Conservation (phyloP, 1,140 invertebrate species). For the Micrasema minimum region DNA sequence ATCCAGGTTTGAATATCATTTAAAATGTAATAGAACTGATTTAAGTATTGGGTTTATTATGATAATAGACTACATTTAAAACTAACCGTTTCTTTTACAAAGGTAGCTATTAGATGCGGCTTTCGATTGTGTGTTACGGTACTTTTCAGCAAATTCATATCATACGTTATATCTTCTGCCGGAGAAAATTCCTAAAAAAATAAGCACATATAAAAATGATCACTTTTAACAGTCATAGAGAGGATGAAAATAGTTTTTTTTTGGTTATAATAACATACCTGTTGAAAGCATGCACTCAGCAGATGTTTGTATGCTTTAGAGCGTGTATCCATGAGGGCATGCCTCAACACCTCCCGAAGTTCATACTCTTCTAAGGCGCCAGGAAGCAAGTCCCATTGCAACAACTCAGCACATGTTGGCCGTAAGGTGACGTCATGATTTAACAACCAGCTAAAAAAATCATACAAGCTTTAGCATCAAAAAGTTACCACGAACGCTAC, state of each 20-base stretch:
- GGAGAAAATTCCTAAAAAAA: slow-evolving; percentile 48
- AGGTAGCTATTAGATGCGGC: slow-evolving; percentile 35
- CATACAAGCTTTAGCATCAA: neutral
- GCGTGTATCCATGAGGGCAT: slow-evolving; percentile 81
- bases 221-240: too few species aligned
- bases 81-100: slow-evolving; percentile 49
- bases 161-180: slow-evolving; percentile 50
- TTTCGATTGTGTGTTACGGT: slow-evolving; percentile 37
- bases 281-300: slow-evolving; percentile 75
- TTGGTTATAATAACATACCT: slow-evolving; percentile 60
- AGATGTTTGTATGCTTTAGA: slow-evolving; percentile 85
- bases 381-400: slow-evolving; percentile 82
- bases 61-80: neutral
- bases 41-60: too few species aligned
- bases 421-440: slow-evolving; percentile 83
- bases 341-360: slow-evolving; percentile 81
- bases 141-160: slow-evolving; percentile 49
- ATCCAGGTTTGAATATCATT: too few species aligned
- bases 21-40: too few species aligned
- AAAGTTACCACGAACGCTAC: too few species aligned
- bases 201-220: too few species aligned
- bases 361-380: slow-evolving; percentile 78
- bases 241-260: too few species aligned
- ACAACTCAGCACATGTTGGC: slow-evolving; percentile 82
- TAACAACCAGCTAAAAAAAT: slow-evolving; percentile 73